These are phyloP conservation scores for Chrysolina haemoptera DNA, from an alignment of 2,888 invertebrate genomes.

Conservation along the genomic window DNA sequence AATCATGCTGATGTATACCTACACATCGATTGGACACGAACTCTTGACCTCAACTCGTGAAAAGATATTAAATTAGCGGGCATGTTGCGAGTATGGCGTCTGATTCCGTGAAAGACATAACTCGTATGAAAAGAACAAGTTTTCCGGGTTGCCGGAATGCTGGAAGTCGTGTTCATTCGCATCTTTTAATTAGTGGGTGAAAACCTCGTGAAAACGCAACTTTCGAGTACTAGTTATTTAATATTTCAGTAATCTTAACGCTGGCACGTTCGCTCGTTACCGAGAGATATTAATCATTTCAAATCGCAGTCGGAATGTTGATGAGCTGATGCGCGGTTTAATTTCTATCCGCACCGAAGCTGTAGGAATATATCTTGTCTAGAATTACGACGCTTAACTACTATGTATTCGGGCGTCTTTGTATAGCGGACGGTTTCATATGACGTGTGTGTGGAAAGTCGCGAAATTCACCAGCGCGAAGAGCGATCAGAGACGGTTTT, in stretches of 20 bases:
- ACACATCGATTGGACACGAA: too few relatives aligned
- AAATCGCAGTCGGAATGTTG: constrained; percentile 14
- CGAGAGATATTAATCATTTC: constrained; percentile 13
- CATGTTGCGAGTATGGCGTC: background rate
- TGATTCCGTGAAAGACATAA: constrained; percentile 6
- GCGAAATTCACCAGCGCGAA: background rate
- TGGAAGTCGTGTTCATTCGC: constrained; percentile 1
- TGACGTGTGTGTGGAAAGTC: background rate
- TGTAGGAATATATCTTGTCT: constrained; percentile 8
- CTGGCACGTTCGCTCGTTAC: constrained; percentile 16
- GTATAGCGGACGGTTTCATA: background rate
- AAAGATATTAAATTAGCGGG: constrained; percentile 8
- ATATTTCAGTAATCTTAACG: constrained; percentile 4
- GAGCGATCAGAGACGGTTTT: too few relatives aligned
- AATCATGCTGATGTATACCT: too few relatives aligned
- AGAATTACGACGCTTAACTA: constrained; percentile 2
- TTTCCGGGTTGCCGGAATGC: constrained; percentile 8
- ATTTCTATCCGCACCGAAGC: background rate
- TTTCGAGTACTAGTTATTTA: constrained; percentile 8
- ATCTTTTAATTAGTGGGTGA: constrained; percentile 17
- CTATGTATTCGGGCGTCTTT: background rate
- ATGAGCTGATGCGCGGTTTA: constrained; percentile 13
- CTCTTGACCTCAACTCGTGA: background rate
- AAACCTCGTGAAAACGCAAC: constrained; percentile 3
- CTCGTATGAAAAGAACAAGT: constrained; percentile 17